A percentile compares a stretch with the other conserved stretches of the same genome.
Conservation (phyloP, 2,797 vertebrate genomes). For the Podarcis lilfordi region DNA sequence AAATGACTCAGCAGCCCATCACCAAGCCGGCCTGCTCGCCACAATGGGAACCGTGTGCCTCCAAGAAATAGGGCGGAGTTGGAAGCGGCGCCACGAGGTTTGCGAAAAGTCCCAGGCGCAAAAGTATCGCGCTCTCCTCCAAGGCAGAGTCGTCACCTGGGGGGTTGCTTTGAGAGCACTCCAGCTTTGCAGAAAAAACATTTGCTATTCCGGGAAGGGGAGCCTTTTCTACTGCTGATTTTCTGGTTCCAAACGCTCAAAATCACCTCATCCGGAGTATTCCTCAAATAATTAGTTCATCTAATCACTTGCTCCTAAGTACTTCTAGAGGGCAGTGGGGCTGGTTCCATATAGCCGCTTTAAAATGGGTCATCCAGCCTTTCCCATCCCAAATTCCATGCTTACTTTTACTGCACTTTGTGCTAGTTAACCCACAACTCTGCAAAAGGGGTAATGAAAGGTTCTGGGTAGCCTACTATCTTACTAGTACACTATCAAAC, state of each 20-base stretch:
- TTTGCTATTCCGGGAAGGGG: not conserved
- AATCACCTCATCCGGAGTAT: no score
- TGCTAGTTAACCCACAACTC: not conserved
- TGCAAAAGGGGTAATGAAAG: not conserved
- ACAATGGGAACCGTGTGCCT: not conserved
- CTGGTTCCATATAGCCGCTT: not conserved
- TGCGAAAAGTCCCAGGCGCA: not conserved
- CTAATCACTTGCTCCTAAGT: not conserved
- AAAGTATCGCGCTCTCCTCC: conserved; percentile 5
- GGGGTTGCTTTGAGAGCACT: not conserved
- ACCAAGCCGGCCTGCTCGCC: not conserved
- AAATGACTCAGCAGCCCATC: not conserved
- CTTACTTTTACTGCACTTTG: not conserved
- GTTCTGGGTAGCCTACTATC: not conserved
- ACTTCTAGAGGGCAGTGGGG: not conserved
- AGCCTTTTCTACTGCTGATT: not conserved
- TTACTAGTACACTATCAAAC: no score
- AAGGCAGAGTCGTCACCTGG: not conserved
- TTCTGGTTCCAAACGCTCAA: not conserved
- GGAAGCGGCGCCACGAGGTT: not conserved
- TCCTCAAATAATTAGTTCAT: not conserved
- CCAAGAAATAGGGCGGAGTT: not conserved
- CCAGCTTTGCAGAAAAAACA: not conserved
- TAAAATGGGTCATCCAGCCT: not conserved
- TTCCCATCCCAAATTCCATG: not conserved